Evolutionary conservation across 1,140 invertebrate genomes (phyloP), one percentile per base, ranked within the genome.

Genomic region (Drosophila sulfurigaster): DNA sequence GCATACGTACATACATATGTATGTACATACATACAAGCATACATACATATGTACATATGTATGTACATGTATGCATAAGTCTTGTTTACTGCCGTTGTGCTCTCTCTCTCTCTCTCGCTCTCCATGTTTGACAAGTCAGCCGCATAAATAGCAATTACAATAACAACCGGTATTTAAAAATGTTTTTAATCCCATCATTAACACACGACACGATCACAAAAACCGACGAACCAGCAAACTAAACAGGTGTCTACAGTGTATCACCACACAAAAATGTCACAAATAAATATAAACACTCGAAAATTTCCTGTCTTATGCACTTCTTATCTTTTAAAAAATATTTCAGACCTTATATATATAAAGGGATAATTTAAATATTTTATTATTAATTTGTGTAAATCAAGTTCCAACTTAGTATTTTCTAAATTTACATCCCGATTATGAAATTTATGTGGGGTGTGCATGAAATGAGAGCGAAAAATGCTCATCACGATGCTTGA

Each of bases 131-230:
- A 45, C 57, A 65, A 65, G 57, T 64, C 54, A 49, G n/a, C 56
- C 81, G 57, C 75, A 79, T 80, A 75, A 78, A 79, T 69, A 63
- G 67, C 54, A 70, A 75, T 80, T 78, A 78, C 78, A 88, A 82
- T 72, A 60, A 66, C 64, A 88, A 88, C 80, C 70, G 60, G 83
- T 83, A 88, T 88, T 81, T 73, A 75, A 78, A 83, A 78, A 77
- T 54, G 80, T 80, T 79, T 73, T 73, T 63, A 70, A 63, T 75
- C 32, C 77, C 28, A 51, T 70, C 77, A 79, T 65, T 71, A 79
- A 32, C 66, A 80, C 69, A 63, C 30, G 20, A 38, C 20, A 25
- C 16, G 25, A 56, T 11, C 38, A 20, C 32, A 46, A 52, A 52
- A 52, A 28, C 51, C 8, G 15, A 54, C 25, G 43, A 25, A 38